Conservation (phyloP, 2,113 vertebrate species). For the Hydrochoerus hydrochaeris region DNA sequence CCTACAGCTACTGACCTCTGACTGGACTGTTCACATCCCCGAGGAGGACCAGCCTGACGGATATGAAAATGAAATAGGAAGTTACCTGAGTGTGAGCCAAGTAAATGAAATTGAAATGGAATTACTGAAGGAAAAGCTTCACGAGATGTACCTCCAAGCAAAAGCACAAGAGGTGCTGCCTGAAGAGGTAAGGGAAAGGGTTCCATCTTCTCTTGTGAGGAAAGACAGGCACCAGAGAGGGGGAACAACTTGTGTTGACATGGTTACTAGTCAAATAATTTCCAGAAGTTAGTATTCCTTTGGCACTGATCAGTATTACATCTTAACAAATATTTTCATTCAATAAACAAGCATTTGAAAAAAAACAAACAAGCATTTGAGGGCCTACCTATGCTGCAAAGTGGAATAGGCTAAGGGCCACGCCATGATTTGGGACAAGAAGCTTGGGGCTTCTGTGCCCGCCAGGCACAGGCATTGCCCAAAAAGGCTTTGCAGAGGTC, state of each 20-base stretch:
- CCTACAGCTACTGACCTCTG: conserved; percentile 74
- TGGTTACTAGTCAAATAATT: background rate
- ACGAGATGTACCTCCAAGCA: conserved; percentile 82
- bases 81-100: conserved; percentile 67
- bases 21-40: conserved; percentile 82
- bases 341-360: background rate
- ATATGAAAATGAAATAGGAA: background rate
- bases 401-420: background rate
- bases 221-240: background rate
- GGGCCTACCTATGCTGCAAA: background rate
- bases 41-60: conserved; percentile 82
- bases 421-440: background rate
- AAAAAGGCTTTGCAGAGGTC: background rate
- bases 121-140: conserved; percentile 86
- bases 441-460: background rate
- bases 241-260: background rate
- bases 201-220: background rate
- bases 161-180: conserved; percentile 77
- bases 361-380: background rate
- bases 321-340: conserved; percentile 15
- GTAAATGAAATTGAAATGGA: conserved; percentile 80
- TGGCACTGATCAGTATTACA: background rate
- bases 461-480: background rate
- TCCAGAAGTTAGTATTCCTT: conserved; percentile 24
- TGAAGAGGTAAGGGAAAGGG: conserved; percentile 72